A percentile compares a stretch with the other conserved stretches of the same genome.
Evolutionary conservation across 2,888 invertebrate genomes (phyloP).

Genomic region (Drosophila diplacantha): DNA sequence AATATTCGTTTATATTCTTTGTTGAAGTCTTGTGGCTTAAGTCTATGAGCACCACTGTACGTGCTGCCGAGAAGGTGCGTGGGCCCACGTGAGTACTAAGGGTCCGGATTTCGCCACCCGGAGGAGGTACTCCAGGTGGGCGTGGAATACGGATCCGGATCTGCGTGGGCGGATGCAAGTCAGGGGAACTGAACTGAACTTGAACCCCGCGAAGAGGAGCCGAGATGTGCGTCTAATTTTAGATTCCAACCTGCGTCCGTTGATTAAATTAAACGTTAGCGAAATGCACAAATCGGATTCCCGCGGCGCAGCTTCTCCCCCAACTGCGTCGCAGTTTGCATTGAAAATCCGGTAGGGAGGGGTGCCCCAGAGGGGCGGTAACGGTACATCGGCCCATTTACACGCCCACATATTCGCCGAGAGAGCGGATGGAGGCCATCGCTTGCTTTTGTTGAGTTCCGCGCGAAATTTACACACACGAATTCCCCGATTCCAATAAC

Average conservation of each 20-base stretch:
- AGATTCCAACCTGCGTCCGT: constrained; percentile 47
- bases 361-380: constrained; percentile 15
- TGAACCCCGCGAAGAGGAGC: constrained; percentile 50
- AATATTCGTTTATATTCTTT: too few species aligned
- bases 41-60: too few species aligned
- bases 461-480: constrained; percentile 54
- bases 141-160: constrained; percentile 15
- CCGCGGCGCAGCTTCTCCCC: constrained; percentile 16
- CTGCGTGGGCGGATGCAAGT: constrained; percentile 50
- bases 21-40: too few species aligned
- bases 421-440: constrained; percentile 39
- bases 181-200: constrained; percentile 63
- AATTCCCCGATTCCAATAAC: constrained; percentile 62
- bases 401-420: constrained; percentile 49
- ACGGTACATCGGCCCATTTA: constrained; percentile 44
- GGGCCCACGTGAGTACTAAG: constrained; percentile 54
- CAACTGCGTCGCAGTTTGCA: constrained; percentile 51
- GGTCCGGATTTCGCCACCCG: constrained; percentile 2
- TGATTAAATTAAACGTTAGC: constrained; percentile 52
- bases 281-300: constrained; percentile 36
- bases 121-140: constrained; percentile 26
- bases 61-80: constrained; percentile 52
- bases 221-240: constrained; percentile 58
- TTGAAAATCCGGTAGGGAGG: constrained; percentile 15
- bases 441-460: constrained; percentile 53